phyloP scores from a whole-genome alignment of 1,140 invertebrate species.

The Triops longicaudatus region DNA sequence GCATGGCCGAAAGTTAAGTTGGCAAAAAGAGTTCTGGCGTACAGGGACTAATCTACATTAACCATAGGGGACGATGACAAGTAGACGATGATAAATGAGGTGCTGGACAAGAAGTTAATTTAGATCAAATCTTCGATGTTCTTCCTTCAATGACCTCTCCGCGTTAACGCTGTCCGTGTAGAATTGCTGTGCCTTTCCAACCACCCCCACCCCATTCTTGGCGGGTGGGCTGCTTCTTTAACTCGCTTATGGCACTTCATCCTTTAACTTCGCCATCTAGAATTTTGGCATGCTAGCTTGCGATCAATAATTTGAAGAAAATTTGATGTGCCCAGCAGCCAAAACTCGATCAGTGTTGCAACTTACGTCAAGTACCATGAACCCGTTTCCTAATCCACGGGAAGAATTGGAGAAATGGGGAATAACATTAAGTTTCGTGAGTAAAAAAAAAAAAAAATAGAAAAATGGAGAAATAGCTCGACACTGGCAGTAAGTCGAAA shows the following conservation, averaged over 20 bases:
- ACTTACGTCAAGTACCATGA: neutral
- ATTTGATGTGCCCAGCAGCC: neutral
- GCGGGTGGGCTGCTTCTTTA: neutral
- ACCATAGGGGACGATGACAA: constrained; percentile 9
- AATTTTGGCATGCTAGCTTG: neutral
- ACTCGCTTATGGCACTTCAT: constrained; percentile 3
- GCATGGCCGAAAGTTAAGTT: neutral
- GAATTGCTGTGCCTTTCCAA: too few relatives aligned
- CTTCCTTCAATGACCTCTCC: neutral
- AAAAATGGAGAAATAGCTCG: too few relatives aligned
- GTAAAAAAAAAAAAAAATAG: too few relatives aligned
- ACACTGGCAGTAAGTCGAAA: too few relatives aligned
- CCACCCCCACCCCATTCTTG: too few relatives aligned
- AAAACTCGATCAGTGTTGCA: neutral
- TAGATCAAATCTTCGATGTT: neutral
- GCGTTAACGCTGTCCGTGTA: too few relatives aligned
- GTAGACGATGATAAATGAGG: constrained; percentile 7
- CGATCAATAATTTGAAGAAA: neutral
- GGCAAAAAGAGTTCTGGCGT: neutral
- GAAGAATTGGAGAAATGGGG: too few relatives aligned
- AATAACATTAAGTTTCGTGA: too few relatives aligned
- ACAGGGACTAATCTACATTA: neutral
- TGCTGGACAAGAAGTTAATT: constrained; percentile 15
- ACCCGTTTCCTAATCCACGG: neutral
- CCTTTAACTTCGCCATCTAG: neutral